A percentile compares a stretch with the other conserved stretches of the same genome.
Evolutionary conservation across 2,888 invertebrate genomes (phyloP).

Genomic region (Marronus borbonicus): DNA sequence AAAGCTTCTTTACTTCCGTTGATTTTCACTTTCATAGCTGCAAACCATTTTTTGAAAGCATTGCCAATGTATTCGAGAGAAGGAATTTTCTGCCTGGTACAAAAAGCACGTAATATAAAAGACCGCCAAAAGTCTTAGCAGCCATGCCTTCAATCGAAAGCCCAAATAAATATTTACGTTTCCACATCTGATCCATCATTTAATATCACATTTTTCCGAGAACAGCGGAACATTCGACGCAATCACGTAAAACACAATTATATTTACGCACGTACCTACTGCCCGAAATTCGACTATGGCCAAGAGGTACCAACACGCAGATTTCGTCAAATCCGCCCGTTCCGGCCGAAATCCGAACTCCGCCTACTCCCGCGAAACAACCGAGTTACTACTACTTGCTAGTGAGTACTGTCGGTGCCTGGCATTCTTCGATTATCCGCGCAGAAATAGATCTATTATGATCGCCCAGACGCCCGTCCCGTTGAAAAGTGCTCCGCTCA

Average conservation of each 20-base stretch:
- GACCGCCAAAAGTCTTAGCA: too few species aligned
- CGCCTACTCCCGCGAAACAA: neutral
- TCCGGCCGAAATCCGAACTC: neutral
- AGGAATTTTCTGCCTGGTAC: too few species aligned
- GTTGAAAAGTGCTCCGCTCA: conserved; percentile 43
- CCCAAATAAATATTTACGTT: conserved; percentile 3
- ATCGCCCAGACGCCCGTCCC: conserved; percentile 30
- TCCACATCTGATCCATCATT: conserved; percentile 10
- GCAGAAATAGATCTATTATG: conserved; percentile 34
- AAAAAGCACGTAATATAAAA: too few species aligned
- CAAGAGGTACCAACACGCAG: neutral
- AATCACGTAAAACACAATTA: conserved; percentile 9
- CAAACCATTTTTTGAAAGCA: too few species aligned
- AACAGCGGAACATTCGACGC: neutral
- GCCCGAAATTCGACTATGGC: neutral
- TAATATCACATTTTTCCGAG: conserved; percentile 8
- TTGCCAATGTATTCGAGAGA: too few species aligned
- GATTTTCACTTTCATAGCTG: too few species aligned
- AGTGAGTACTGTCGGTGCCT: neutral
- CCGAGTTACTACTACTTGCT: neutral
- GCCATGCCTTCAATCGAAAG: neutral
- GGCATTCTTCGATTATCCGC: conserved; percentile 14
- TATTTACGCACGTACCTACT: neutral
- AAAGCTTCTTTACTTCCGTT: too few species aligned
- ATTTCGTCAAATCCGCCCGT: neutral